Evolutionary conservation across 2,113 vertebrate species (phyloP).

Genomic region (Nycticorax nycticorax): DNA sequence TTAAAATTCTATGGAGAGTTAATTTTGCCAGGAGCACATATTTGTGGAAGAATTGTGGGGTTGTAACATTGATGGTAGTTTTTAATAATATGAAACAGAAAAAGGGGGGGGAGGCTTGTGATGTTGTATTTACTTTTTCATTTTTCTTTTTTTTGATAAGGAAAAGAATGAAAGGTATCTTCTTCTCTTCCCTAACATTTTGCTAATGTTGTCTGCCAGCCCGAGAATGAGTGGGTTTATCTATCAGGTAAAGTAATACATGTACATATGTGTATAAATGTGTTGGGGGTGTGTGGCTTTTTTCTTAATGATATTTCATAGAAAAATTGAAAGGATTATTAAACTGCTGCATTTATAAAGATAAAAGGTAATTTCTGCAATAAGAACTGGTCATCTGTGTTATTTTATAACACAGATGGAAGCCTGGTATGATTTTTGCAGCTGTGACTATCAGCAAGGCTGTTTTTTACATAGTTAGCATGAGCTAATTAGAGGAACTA

Average conservation of each 20-base stretch:
- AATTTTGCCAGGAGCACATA: background rate
- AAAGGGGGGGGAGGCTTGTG: background rate
- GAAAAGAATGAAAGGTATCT: constrained; percentile 97
- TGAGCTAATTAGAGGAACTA: background rate
- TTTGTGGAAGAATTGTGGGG: background rate
- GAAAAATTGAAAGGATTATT: background rate
- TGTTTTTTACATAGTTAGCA: background rate
- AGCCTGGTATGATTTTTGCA: background rate
- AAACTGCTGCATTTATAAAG: background rate
- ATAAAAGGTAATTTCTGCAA: background rate
- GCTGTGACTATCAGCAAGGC: background rate
- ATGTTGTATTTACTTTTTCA: constrained; percentile 12
- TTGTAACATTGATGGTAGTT: background rate
- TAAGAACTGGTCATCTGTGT: background rate
- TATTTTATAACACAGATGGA: background rate
- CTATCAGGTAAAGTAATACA: constrained; percentile 84
- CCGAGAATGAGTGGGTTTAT: constrained; percentile 99
- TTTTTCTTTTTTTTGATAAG: constrained; percentile 72
- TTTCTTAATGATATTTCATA: background rate
- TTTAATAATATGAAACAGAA: background rate
- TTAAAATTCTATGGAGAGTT: background rate
- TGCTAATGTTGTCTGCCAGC: constrained; percentile 97
- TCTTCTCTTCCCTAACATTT: constrained; percentile 93
- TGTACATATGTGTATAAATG: background rate
- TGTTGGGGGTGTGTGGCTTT: background rate